phyloP scores from a whole-genome alignment of 2,797 vertebrate species.

The Schizothorax lantsangensis region DNA sequence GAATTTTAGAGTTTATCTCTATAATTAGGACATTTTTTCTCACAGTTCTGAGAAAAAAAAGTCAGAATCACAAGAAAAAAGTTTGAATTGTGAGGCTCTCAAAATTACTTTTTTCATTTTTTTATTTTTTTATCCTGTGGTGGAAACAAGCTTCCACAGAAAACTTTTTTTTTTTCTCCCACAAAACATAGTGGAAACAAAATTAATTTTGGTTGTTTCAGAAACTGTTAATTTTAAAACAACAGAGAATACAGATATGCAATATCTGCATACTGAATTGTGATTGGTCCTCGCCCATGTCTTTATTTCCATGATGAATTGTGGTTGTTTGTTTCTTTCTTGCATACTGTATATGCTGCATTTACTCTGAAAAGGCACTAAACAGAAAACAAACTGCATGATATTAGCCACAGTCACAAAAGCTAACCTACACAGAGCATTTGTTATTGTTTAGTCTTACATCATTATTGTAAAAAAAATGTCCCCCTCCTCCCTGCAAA shows the following conservation, averaged over 20 bases:
- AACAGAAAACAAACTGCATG: neutral
- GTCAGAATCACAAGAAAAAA: too few species aligned
- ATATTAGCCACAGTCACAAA: neutral
- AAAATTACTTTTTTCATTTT: too few species aligned
- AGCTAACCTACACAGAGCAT: neutral
- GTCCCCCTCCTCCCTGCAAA: neutral
- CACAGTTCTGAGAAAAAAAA: too few species aligned
- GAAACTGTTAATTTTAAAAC: neutral
- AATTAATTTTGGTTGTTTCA: neutral
- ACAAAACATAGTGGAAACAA: neutral
- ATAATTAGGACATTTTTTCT: too few species aligned
- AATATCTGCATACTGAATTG: neutral
- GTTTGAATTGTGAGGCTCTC: too few species aligned
- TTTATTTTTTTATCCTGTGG: too few species aligned
- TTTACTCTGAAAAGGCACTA: neutral
- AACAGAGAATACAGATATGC: neutral
- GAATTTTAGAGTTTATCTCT: too few species aligned
- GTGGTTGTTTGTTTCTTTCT: neutral
- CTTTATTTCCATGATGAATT: neutral
- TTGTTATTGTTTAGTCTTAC: slow-evolving; percentile 16
- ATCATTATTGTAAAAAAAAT: neutral
- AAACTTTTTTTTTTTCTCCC: too few species aligned
- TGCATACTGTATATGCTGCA: neutral
- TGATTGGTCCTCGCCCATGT: neutral
- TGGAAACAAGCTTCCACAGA: too few species aligned